Conservation (phyloP, 2,113 vertebrate genomes). For the Paratilapia polleni region DNA sequence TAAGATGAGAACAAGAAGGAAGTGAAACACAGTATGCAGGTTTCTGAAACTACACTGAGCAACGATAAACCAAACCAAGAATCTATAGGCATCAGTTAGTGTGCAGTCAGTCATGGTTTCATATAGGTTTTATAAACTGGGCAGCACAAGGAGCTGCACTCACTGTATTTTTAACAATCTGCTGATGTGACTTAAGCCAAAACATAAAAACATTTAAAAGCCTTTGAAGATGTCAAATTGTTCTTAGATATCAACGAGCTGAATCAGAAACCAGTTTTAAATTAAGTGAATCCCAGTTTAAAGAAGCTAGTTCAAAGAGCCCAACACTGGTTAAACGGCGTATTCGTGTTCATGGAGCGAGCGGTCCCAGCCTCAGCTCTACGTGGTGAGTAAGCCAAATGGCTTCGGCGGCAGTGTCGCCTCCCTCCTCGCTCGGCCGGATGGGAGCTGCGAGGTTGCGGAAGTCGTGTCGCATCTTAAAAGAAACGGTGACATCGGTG, state of each 20-base stretch:
- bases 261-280: constrained; percentile 54
- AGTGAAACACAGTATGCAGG: not conserved
- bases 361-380: constrained; percentile 92
- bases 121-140: not conserved
- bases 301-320: constrained; percentile 13
- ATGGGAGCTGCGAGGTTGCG: constrained; percentile 92
- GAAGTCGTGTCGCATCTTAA: constrained; percentile 97
- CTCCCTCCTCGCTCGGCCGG: constrained; percentile 87
- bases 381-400: constrained; percentile 96
- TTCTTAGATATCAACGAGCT: constrained; percentile 14
- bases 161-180: not conserved
- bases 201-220: not conserved
- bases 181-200: not conserved
- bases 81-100: not conserved
- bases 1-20: not conserved
- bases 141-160: not conserved
- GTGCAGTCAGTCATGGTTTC: constrained; percentile 1
- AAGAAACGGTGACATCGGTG: constrained; percentile 88
- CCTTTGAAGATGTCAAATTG: not conserved
- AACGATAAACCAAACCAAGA: not conserved
- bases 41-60: not conserved
- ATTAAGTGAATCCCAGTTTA: constrained; percentile 19
- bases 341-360: constrained; percentile 82
- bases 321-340: not conserved
- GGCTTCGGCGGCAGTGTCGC: constrained; percentile 79